Evolutionary conservation across 1,140 invertebrate genomes (phyloP), one percentile per base, ranked within the genome.

Genomic region (Leptinotarsa texana): DNA sequence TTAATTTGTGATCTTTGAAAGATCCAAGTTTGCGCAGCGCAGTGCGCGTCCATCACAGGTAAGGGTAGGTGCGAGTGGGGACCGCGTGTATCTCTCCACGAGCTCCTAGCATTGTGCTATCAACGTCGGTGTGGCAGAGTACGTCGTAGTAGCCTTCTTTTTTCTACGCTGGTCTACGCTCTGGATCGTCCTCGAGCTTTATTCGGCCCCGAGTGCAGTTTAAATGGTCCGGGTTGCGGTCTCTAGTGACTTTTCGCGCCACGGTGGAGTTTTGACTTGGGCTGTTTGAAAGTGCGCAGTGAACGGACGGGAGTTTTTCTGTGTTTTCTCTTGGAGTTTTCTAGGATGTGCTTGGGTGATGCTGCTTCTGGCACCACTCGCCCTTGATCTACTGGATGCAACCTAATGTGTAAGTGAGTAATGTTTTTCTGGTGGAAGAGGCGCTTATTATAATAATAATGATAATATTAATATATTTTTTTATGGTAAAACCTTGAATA

Each of bases 311-410:
- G 48, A 49, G 65, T 62, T 18, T 69, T 62, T 74, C 21, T 62
- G 68, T 71, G 63, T 63, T 73, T 73, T 57, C 13, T 73, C 51
- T 65, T 24, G 71, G 51, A 42, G 62, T 42, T 65, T 73, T 66
- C 47, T 83, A 82, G 80, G 82, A 82, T 83, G 81, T 78, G 80
- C 72, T 80, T 83, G 82, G 79, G 82, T 83, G 82, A 83, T 83
- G 82, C 82, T 83, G 77, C 71, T 76, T 75, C 80, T 74, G 82
- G 82, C 82, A 83, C 79, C 79, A 83, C 82, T 83, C 82, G 82
- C 80, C 81, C 76, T 76, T 83, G 82, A 83, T 77, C 78, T 82
- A 82, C 82, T 83, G 82, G 82, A 83, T 83, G 82, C 82, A 80
- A 76, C 81, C 82, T 82, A 76, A 82, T 82, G 81, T 80, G 82